phyloP scores from a whole-genome alignment of 1,140 invertebrate genomes.

The Eueides isabella region DNA sequence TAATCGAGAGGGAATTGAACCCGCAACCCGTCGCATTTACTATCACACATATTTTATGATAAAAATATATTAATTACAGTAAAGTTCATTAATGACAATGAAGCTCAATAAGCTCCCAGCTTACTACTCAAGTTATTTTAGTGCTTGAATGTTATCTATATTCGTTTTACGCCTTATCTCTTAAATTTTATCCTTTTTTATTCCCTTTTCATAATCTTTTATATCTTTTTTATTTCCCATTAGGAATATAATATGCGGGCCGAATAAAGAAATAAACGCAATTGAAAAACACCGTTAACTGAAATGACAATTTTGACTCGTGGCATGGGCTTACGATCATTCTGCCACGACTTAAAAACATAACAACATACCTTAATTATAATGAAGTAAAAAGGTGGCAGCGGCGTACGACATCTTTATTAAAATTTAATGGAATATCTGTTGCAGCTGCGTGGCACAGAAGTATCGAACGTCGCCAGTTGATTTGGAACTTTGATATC shows the following conservation, averaged over 20 bases:
- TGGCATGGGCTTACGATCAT: conserved; percentile 48
- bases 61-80: no score
- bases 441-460: conserved; percentile 66
- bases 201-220: not conserved
- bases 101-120: not conserved
- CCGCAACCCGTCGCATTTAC: no score
- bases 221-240: conserved; percentile 20
- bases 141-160: not conserved
- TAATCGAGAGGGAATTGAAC: no score
- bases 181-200: not conserved
- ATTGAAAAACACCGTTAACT: conserved; percentile 55
- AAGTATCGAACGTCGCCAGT: conserved; percentile 51
- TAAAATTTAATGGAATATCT: conserved; percentile 76
- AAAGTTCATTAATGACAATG: not conserved
- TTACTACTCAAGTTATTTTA: not conserved
- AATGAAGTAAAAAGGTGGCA: conserved; percentile 73
- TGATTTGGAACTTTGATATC: conserved; percentile 54
- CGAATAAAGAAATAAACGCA: conserved; percentile 30
- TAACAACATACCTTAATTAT: conserved; percentile 80
- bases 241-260: conserved; percentile 17
- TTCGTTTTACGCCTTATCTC: not conserved
- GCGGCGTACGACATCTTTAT: conserved; percentile 78
- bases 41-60: no score
- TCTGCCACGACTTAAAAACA: conserved; percentile 66
- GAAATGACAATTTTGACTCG: conserved; percentile 55